Base-by-base conservation (phyloP, 2,113 vertebrate species). In the Rhinopomastus cyanomelas region DNA sequence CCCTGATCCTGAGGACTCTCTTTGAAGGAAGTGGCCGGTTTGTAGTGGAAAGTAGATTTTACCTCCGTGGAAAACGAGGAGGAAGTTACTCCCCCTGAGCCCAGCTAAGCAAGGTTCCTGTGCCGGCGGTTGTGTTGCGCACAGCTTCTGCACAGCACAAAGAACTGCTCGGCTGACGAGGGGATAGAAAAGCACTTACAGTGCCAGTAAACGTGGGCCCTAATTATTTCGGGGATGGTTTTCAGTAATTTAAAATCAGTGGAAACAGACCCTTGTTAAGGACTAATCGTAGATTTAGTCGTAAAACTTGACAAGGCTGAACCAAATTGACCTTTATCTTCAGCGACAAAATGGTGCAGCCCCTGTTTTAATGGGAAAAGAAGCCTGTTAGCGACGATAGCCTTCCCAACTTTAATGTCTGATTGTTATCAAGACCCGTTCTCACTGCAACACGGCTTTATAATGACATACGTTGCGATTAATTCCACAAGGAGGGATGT, bases 321-420 rank as follows among this genome's bases (percentile, higher is more conserved):
- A 93, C 69, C 88, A 74, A 74, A 69, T 14, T 71, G 60, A 85
- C 82, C 81, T 85, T 93, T 69, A 66, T 77, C 21, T 89, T 44
- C 44, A 77, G 44, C 20, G 89, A 56, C 52, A 73, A 85, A 91
- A 80, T 80, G 21, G 68, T 12, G 36, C 37, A 34, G 62, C 59
- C 17, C 12, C 17, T 67, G 22, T 69, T 87, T 90, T 69, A 82
- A 56, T 87, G 48, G 79, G 56, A 84, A 90, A 93, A 87, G 69
- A 75, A 79, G 29, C 29, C 55, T 77, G 7, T 66, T 85, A 53
- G 42, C 27, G 89, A 80, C 13, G 42, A 34, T 0, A 3, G 11
- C 55, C 34, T 37, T 48, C 61, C 68, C 36, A 73, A 68, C 17
- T 20, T 32, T 48, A 53, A 52, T 29, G 46, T 69, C 56, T 88